phyloP scores from a whole-genome alignment of 2,888 invertebrate species.

The Leucoma salicis region DNA sequence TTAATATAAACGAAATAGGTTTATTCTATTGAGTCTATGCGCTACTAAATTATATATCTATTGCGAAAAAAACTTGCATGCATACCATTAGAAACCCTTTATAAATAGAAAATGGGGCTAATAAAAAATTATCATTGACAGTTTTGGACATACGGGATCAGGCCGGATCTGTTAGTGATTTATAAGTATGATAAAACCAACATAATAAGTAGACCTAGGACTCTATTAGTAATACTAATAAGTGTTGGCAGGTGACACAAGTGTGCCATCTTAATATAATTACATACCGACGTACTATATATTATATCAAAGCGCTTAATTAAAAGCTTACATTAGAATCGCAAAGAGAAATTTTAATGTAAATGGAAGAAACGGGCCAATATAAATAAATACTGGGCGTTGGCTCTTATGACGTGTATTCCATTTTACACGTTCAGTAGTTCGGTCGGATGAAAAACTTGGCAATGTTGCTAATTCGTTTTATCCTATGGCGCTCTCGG shows the following conservation, averaged over 20 bases:
- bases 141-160: too few relatives aligned
- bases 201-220: too few relatives aligned
- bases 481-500: constrained; percentile 56
- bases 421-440: constrained; percentile 51
- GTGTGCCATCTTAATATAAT: constrained; percentile 29
- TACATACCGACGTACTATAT: constrained; percentile 6
- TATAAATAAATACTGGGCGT: constrained; percentile 17
- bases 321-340: constrained; percentile 2
- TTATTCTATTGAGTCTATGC: too few relatives aligned
- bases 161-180: constrained; percentile 22
- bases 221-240: constrained; percentile 23
- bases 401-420: constrained; percentile 44
- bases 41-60: too few relatives aligned
- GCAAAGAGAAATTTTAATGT: constrained; percentile 16
- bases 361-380: background rate
- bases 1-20: too few relatives aligned
- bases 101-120: too few relatives aligned
- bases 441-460: constrained; percentile 59
- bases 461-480: constrained; percentile 58
- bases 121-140: too few relatives aligned
- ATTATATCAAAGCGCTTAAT: background rate
- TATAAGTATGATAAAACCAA: constrained; percentile 42
- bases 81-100: too few relatives aligned
- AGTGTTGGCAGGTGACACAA: constrained; percentile 35
- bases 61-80: too few relatives aligned